Evolutionary conservation across 1,140 invertebrate genomes (phyloP).

Genomic region (Euglossa dilemma): DNA sequence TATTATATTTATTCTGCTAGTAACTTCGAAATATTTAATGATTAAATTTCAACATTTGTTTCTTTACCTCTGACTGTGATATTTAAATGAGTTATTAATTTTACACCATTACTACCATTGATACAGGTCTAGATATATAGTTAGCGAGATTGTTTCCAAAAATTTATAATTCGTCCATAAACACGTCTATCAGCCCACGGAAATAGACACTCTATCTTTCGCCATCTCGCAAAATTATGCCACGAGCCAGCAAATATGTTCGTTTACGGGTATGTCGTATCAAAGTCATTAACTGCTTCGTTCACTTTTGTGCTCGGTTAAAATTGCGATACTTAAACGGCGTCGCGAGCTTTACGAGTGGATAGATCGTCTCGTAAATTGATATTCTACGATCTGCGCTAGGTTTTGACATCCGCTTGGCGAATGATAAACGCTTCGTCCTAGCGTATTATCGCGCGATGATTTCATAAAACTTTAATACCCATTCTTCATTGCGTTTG

Average conservation of each 20-base stretch:
- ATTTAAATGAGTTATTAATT: no score
- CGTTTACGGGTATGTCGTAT: neutral
- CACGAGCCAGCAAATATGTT: neutral
- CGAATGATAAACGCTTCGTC: neutral
- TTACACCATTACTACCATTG: no score
- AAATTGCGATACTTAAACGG: neutral
- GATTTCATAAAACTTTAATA: constrained; percentile 37
- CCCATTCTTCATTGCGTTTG: constrained; percentile 6
- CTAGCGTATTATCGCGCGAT: neutral
- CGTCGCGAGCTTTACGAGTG: neutral
- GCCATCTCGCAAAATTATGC: neutral
- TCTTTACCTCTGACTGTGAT: no score
- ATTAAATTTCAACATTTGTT: no score
- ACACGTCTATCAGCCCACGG: no score
- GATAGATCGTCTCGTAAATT: constrained; percentile 18
- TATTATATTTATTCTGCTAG: no score
- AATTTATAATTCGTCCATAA: no score
- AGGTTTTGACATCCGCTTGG: neutral
- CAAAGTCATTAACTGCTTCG: neutral
- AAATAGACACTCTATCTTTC: no score
- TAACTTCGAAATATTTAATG: no score
- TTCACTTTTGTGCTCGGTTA: neutral
- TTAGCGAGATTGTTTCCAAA: no score
- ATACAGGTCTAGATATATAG: no score
- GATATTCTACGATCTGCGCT: constrained; percentile 37